These are phyloP conservation scores for Semotilus atromaculatus DNA, from an alignment of 2,797 vertebrate species.

Conservation along the genomic window DNA sequence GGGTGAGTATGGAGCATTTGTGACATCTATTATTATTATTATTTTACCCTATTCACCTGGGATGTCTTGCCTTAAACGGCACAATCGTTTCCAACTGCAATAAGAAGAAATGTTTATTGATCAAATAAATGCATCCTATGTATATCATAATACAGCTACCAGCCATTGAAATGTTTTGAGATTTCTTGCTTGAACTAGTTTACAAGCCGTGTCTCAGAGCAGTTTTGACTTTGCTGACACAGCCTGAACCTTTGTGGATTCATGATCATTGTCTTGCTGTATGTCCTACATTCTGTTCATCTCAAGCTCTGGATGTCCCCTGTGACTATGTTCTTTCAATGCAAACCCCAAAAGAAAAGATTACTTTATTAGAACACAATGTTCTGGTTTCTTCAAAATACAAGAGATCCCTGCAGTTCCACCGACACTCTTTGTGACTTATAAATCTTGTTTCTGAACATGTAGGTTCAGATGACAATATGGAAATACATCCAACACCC, in stretches of 20 bases:
- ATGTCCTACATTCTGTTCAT: conserved; percentile 6
- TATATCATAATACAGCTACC: not conserved
- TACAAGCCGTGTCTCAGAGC: not conserved
- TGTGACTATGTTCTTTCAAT: conserved; percentile 15
- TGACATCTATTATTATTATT: too few relatives aligned
- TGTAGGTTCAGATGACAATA: not conserved
- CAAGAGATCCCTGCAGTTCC: not conserved
- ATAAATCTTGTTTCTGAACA: conserved; percentile 1
- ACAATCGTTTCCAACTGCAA: not conserved
- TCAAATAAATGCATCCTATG: not conserved
- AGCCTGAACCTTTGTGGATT: conserved; percentile 9
- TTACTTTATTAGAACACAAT: not conserved
- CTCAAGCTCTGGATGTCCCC: conserved; percentile 2
- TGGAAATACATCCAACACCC: not conserved
- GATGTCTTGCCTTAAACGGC: too few relatives aligned
- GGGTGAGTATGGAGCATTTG: too few relatives aligned
- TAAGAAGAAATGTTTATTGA: not conserved
- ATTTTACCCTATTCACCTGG: too few relatives aligned
- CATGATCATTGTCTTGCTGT: not conserved
- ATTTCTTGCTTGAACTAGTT: conserved; percentile 2
- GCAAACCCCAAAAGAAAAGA: conserved; percentile 9
- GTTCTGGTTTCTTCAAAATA: conserved; percentile 11
- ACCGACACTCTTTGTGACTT: conserved; percentile 11
- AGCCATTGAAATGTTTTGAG: not conserved
- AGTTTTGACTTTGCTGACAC: conserved; percentile 18